A percentile compares a stretch with the other conserved stretches of the same genome.
phyloP scores from a whole-genome alignment of 2,113 vertebrate genomes.

The Plestiodon gilberti region DNA sequence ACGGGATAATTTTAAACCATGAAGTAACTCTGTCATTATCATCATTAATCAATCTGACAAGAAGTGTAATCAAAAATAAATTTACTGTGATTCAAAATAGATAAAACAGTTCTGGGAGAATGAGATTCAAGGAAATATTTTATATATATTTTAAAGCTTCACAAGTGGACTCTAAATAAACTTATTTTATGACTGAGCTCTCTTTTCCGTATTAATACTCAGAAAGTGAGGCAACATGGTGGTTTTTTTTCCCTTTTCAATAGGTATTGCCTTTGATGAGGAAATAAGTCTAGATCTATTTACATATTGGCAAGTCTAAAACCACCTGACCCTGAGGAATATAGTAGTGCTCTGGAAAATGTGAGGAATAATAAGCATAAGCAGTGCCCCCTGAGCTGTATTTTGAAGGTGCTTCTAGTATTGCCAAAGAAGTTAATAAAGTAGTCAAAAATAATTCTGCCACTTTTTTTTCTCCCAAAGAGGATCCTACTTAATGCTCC shows the following conservation, averaged over 20 bases:
- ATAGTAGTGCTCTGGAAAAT: slow-evolving; percentile 50
- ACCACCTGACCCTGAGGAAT: slow-evolving; percentile 74
- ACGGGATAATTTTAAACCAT: not conserved
- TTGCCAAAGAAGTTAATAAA: slow-evolving; percentile 74
- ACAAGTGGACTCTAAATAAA: not conserved
- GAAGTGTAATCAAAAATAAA: not conserved
- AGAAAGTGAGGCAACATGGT: not conserved
- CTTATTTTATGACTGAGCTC: not conserved
- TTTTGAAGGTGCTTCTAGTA: slow-evolving; percentile 57
- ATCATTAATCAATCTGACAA: not conserved
- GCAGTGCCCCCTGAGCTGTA: slow-evolving; percentile 46
- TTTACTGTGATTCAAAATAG: not conserved
- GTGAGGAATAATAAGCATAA: slow-evolving; percentile 72
- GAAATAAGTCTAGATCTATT: slow-evolving; percentile 75
- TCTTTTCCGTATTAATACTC: not conserved
- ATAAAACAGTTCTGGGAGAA: fast-evolving
- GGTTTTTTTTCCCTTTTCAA: not conserved
- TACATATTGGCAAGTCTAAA: slow-evolving; percentile 82
- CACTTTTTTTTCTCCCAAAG: slow-evolving; percentile 72
- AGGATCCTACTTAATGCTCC: slow-evolving; percentile 78
- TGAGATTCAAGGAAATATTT: fast-evolving
- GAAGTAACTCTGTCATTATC: not conserved
- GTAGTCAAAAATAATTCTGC: slow-evolving; percentile 74
- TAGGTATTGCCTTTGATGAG: slow-evolving; percentile 40
- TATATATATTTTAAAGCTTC: not conserved